Percentiles rank a stretch among this genome's conserved stretches.
Conservation (phyloP, 2,113 vertebrate species). For the Platysternon megacephalum region DNA sequence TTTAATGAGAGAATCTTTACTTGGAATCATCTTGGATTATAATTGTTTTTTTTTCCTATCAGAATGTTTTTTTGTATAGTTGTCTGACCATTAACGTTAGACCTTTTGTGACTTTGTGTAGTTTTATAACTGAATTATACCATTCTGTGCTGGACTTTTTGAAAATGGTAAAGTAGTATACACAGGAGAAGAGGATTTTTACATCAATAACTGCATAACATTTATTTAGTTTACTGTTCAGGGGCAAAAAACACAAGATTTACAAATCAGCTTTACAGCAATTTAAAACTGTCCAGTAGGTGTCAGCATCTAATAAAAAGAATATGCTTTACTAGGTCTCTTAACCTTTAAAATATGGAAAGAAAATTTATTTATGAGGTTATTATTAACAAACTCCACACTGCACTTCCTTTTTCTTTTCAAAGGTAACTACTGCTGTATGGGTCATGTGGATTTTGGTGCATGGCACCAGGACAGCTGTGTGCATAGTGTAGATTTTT, state of each 20-base stretch:
- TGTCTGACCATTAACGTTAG: background rate
- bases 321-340: background rate
- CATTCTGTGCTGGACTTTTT: background rate
- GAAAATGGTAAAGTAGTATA: background rate
- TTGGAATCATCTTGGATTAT: background rate
- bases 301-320: constrained; percentile 71
- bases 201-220: background rate
- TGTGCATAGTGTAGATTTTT: background rate
- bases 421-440: background rate
- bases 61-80: background rate
- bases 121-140: background rate
- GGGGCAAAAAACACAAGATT: background rate
- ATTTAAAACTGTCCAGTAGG: constrained; percentile 64
- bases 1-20: background rate
- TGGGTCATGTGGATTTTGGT: background rate
- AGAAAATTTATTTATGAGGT: background rate
- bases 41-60: background rate
- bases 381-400: background rate
- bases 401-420: background rate
- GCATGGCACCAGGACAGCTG: background rate
- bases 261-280: background rate
- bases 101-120: background rate
- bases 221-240: background rate
- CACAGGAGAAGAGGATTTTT: background rate
- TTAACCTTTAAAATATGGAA: background rate